A percentile compares a stretch with the other conserved stretches of the same genome.
Conservation (phyloP, 2,888 invertebrate genomes). For the Mesorhabditis spiculigera region DNA sequence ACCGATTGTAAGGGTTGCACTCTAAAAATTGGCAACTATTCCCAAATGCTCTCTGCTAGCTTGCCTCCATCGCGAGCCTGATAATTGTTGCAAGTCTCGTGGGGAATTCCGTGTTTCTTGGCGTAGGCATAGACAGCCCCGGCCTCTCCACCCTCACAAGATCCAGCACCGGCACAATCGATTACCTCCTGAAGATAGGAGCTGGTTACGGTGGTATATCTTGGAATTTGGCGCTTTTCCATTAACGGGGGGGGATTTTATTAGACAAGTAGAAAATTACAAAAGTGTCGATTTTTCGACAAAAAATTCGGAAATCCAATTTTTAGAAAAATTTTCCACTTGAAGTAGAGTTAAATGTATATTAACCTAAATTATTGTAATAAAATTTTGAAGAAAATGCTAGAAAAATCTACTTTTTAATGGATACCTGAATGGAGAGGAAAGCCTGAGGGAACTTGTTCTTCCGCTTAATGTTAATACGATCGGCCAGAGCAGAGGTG, state of each 20-base stretch:
- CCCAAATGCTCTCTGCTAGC: constrained; percentile 11
- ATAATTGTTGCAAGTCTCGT: constrained; percentile 65
- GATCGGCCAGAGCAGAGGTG: constrained; percentile 63
- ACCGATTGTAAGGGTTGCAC: constrained; percentile 59
- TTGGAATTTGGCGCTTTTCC: too few species aligned
- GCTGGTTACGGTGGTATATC: not conserved
- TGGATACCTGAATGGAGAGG: constrained; percentile 59
- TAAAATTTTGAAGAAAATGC: too few species aligned
- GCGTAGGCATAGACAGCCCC: constrained; percentile 62
- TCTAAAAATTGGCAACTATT: constrained; percentile 43
- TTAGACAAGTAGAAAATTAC: not conserved
- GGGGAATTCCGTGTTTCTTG: constrained; percentile 62
- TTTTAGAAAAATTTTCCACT: too few species aligned
- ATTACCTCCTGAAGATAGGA: constrained; percentile 59
- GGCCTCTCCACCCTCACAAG: constrained; percentile 60
- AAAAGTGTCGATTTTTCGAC: too few species aligned
- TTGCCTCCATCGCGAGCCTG: constrained; percentile 63
- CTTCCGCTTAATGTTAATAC: constrained; percentile 62
- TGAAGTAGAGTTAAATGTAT: too few species aligned
- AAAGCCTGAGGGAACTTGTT: constrained; percentile 62
- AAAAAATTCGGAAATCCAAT: too few species aligned
- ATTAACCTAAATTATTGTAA: too few species aligned
- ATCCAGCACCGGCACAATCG: constrained; percentile 62
- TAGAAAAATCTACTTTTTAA: too few species aligned
- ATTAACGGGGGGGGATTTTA: not conserved